Evolutionary conservation across 2,113 vertebrate species (phyloP), one percentile per base, ranked within the genome.

Genomic region (Leiothrix lutea): DNA sequence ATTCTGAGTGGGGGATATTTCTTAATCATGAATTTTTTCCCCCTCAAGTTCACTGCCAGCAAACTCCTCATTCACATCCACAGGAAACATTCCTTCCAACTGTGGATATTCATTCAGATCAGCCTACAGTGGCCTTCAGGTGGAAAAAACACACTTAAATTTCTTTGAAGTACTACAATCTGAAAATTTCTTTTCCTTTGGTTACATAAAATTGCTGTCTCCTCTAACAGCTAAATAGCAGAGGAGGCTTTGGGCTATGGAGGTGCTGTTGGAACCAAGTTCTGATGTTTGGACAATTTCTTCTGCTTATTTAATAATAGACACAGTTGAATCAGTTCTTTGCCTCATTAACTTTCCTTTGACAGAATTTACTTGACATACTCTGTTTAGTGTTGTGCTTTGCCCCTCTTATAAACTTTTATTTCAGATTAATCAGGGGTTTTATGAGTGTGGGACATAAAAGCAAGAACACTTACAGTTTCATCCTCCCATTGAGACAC

Each of bases 221-320:
- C 44, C n/a, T 81, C 66, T 90, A 65, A 50, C 36, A 74, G 80
- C 70, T 79, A 84, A 80, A 36, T 38, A 67, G 70, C 56, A 78
- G 38, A 94, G 65, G 86, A 90, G 92, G 64, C 73, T 74, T 61
- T 80, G 74, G 83, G 80, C 75, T 79, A 8, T 14, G 14, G 71
- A 82, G 19, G 20, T 71, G 42, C 47, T 85, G 57, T 75, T 86
- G 78, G 84, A 85, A 62, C 53, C 64, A 42, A 36, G 65, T 93
- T 93, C 54, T 91, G 47, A 70, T 62, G 42, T 92, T 92, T 78
- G 93, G 80, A 94, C 60, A 92, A 45, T 75, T 94, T 90, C 70
- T 88, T 93, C 84, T 89, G 77, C 94, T 95, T 95, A 83, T 96
- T 91, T 93, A 91, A 44, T 81, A 92, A 89, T 75, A 85, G 94